A percentile compares a stretch with the other conserved stretches of the same genome.
These are phyloP conservation scores for Pseudococcus longispinus DNA, from an alignment of 2,888 invertebrate genomes.

Conservation along the genomic window DNA sequence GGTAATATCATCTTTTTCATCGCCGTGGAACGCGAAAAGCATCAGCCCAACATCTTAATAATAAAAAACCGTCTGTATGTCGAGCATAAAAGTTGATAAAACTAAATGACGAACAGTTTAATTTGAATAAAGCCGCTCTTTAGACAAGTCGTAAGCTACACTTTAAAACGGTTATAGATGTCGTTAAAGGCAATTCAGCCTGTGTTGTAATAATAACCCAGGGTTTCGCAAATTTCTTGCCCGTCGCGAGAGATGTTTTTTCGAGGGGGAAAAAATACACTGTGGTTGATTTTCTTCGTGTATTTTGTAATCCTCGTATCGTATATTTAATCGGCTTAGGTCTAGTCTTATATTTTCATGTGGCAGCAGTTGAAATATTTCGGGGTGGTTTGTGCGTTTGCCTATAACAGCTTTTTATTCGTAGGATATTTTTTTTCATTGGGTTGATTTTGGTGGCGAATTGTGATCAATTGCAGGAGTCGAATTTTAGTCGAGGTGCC, in stretches of 20 bases:
- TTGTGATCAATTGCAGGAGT: no score
- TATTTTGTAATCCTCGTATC: no score
- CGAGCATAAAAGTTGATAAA: slow-evolving; percentile 44
- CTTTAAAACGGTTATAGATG: slow-evolving; percentile 50
- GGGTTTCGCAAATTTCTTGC: slow-evolving; percentile 20
- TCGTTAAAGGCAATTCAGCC: slow-evolving; percentile 51
- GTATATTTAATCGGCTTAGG: no score
- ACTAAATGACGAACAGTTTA: slow-evolving; percentile 49
- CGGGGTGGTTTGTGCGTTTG: no score
- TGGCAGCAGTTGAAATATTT: no score
- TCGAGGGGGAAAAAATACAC: background rate
- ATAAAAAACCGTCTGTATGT: slow-evolving; percentile 44
- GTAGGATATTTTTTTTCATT: no score
- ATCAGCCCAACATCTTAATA: background rate
- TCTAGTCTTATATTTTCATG: no score
- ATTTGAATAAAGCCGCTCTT: slow-evolving; percentile 54
- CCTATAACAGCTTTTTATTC: no score
- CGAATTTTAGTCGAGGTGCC: no score
- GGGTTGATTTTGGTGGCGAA: no score
- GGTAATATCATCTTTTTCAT: background rate
- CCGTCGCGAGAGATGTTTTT: background rate
- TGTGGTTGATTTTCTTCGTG: no score
- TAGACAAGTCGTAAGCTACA: slow-evolving; percentile 52
- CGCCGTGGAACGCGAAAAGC: background rate
- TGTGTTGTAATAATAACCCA: slow-evolving; percentile 28